Percentiles rank a stretch among this genome's conserved stretches.
Evolutionary conservation across 2,113 vertebrate species (phyloP).

Genomic region (Paralichthys olivaceus): DNA sequence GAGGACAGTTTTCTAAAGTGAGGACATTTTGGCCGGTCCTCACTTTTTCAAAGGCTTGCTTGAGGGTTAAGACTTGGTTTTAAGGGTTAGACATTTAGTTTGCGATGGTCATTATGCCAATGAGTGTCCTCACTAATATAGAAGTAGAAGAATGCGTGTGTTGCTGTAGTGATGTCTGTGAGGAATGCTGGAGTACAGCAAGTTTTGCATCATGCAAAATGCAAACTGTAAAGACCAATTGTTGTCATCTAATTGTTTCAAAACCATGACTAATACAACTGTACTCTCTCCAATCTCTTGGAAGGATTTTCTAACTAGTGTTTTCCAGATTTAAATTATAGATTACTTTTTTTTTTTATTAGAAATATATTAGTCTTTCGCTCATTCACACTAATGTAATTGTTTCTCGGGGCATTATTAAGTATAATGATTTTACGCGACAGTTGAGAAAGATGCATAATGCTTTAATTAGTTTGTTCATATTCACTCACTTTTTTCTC

Average conservation of each 20-base stretch:
- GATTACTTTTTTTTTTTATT: neutral
- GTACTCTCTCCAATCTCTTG: neutral
- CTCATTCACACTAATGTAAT: neutral
- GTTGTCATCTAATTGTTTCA: neutral
- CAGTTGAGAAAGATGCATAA: conserved; percentile 4
- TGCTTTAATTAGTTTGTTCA: conserved; percentile 5
- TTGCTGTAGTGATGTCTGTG: neutral
- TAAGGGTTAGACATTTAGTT: too few species aligned
- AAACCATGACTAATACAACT: neutral
- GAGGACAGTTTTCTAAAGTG: too few species aligned
- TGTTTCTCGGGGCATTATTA: conserved; percentile 18
- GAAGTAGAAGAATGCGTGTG: too few species aligned
- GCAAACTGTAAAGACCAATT: neutral
- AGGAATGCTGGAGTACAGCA: too few species aligned
- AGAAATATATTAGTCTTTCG: neutral
- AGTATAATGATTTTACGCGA: conserved; percentile 18
- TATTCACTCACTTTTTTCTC: neutral
- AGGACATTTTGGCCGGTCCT: too few species aligned
- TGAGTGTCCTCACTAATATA: too few species aligned
- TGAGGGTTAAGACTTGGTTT: too few species aligned
- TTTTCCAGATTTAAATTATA: neutral
- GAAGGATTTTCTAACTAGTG: neutral
- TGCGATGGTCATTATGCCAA: too few species aligned
- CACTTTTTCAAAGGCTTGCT: too few species aligned
- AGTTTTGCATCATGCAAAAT: neutral